These are phyloP conservation scores for Myotis daubentonii DNA, from an alignment of 2,797 vertebrate species.

Conservation along the genomic window DNA sequence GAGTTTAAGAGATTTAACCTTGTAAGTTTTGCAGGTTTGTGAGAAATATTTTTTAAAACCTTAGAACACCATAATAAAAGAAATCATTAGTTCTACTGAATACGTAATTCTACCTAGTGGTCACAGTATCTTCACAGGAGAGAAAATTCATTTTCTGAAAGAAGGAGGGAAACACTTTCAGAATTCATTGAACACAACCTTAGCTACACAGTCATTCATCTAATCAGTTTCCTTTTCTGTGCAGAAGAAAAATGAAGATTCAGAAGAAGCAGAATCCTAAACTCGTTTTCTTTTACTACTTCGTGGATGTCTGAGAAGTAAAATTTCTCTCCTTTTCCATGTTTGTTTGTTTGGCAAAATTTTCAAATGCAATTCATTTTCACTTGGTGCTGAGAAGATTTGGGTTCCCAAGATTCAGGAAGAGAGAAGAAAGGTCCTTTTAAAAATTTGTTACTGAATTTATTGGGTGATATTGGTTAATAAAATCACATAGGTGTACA, in stretches of 20 bases:
- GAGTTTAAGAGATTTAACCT: not conserved
- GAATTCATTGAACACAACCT: not conserved
- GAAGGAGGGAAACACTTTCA: conserved; percentile 25
- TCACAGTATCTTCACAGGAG: not conserved
- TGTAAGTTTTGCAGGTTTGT: conserved; percentile 1
- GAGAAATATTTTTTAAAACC: not conserved
- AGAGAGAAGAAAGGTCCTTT: not conserved
- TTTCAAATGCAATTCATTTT: not conserved
- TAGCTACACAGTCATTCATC: not conserved
- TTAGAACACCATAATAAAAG: not conserved
- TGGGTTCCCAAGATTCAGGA: not conserved
- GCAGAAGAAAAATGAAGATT: conserved; percentile 32
- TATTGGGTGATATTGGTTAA: not conserved
- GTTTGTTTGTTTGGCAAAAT: not conserved
- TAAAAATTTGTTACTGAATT: not conserved
- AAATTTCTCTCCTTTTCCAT: not conserved
- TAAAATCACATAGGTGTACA: no score
- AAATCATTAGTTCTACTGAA: not conserved
- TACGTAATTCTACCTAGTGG: not conserved
- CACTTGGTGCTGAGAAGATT: not conserved
- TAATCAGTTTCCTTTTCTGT: conserved; percentile 48
- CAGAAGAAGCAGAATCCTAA: conserved; percentile 46
- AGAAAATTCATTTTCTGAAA: not conserved
- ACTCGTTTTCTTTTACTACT: not conserved
- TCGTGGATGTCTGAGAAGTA: not conserved